Conservation (phyloP, 1,140 invertebrate species). For the Arion vulgaris region DNA sequence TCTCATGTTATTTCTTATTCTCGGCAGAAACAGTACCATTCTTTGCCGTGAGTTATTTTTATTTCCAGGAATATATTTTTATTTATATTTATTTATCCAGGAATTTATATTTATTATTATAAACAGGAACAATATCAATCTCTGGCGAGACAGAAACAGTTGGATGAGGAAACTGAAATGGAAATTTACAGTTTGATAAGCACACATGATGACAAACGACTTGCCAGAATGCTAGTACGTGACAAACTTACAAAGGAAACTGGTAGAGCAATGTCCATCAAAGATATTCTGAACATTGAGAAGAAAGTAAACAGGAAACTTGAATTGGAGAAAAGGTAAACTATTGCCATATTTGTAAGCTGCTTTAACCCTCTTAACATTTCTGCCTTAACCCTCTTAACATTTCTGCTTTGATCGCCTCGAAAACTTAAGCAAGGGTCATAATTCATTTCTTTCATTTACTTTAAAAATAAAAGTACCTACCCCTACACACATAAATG, state of each 20-base stretch:
- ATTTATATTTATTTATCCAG: too few relatives aligned
- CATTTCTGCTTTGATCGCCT: too few relatives aligned
- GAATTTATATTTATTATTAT: background rate
- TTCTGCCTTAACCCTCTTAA: too few relatives aligned
- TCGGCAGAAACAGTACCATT: conserved; percentile 30
- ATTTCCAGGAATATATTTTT: too few relatives aligned
- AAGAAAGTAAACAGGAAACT: conserved; percentile 26
- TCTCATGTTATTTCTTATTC: too few relatives aligned
- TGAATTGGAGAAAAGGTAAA: conserved; percentile 22
- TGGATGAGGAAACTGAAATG: conserved; percentile 33
- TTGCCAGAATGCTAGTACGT: conserved; percentile 36
- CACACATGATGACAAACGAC: conserved; percentile 30
- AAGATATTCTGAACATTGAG: conserved; percentile 35
- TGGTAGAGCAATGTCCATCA: conserved; percentile 21
- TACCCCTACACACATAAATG: too few relatives aligned
- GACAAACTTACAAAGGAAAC: conserved; percentile 32
- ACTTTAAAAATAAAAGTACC: too few relatives aligned
- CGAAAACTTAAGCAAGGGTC: too few relatives aligned
- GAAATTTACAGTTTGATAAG: conserved; percentile 30
- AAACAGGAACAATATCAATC: conserved; percentile 25
- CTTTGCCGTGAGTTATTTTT: conserved; percentile 11
- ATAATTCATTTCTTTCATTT: too few relatives aligned
- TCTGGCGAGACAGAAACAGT: conserved; percentile 22
- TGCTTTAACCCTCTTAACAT: too few relatives aligned
- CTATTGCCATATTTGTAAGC: too few relatives aligned